Conservation (phyloP, 2,888 invertebrate species). For the Lamellibrachia columna region DNA sequence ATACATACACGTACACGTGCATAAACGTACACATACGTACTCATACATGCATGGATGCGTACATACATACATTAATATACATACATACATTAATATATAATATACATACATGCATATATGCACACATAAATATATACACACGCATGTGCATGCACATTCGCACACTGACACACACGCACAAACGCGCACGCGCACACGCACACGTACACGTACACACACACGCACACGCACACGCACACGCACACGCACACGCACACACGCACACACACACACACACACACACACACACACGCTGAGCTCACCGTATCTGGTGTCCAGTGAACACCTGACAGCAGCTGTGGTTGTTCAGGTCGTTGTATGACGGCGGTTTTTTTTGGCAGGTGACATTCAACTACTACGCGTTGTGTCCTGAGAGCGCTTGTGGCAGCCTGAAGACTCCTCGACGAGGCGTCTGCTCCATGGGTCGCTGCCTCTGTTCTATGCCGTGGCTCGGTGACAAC, state of each 20-base stretch:
- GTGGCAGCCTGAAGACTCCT: constrained; percentile 39
- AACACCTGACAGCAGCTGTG: neutral
- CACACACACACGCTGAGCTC: neutral
- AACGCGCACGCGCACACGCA: too few species aligned
- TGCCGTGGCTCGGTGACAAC: constrained; percentile 46
- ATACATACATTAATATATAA: too few species aligned
- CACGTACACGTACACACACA: too few species aligned
- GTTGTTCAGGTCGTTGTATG: neutral
- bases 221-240: too few species aligned
- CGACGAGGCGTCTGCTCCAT: constrained; percentile 43
- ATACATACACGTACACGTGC: too few species aligned
- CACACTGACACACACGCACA: neutral
- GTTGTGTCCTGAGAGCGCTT: constrained; percentile 42
- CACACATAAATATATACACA: neutral
- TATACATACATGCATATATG: too few species aligned
- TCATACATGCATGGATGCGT: too few species aligned
- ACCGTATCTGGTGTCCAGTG: neutral
- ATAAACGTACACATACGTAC: too few species aligned
- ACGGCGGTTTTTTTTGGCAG: neutral
- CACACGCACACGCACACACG: too few species aligned
- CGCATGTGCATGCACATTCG: neutral
- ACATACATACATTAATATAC: too few species aligned
- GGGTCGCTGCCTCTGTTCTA: constrained; percentile 44
- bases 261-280: too few species aligned
- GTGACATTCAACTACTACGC: constrained; percentile 38